Evolutionary conservation across 1,140 invertebrate genomes (phyloP).

Genomic region (Drosophila miranda): DNA sequence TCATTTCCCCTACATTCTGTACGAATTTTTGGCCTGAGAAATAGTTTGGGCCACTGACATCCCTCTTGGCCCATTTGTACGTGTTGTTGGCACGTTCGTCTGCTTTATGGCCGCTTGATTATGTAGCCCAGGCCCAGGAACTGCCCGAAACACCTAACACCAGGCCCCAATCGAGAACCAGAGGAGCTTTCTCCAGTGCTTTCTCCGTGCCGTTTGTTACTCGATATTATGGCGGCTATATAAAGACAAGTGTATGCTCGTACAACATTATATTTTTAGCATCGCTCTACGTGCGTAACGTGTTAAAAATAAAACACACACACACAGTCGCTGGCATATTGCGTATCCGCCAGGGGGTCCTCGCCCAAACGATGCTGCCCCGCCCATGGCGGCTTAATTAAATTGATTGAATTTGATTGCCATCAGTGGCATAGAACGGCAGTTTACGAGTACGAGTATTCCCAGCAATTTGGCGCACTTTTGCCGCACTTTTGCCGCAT

Average conservation of each 20-base stretch:
- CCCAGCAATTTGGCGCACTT: constrained; percentile 1
- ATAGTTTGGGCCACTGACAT: constrained; percentile 50
- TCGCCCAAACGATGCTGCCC: constrained; percentile 1
- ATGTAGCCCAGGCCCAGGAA: constrained; percentile 41
- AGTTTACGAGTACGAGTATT: constrained; percentile 11
- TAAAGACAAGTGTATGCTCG: constrained; percentile 61
- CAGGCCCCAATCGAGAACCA: not conserved
- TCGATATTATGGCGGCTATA: constrained; percentile 77
- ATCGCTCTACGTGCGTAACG: constrained; percentile 74
- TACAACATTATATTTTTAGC: constrained; percentile 73
- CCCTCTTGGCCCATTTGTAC: constrained; percentile 77
- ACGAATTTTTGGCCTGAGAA: constrained; percentile 12
- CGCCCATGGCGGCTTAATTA: constrained; percentile 56
- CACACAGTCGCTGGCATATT: constrained; percentile 35
- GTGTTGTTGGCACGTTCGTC: constrained; percentile 73
- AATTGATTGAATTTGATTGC: constrained; percentile 80
- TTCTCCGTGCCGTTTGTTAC: constrained; percentile 57
- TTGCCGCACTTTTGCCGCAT: too few relatives aligned
- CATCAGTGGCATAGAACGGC: constrained; percentile 17
- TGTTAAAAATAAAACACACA: constrained; percentile 74
- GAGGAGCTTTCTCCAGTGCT: constrained; percentile 23
- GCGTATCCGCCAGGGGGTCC: constrained; percentile 51
- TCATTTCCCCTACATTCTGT: constrained; percentile 5
- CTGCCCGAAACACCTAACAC: not conserved
- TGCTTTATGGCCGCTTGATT: constrained; percentile 78